phyloP scores from a whole-genome alignment of 2,888 invertebrate genomes.

The Leptura quadrifasciata region DNA sequence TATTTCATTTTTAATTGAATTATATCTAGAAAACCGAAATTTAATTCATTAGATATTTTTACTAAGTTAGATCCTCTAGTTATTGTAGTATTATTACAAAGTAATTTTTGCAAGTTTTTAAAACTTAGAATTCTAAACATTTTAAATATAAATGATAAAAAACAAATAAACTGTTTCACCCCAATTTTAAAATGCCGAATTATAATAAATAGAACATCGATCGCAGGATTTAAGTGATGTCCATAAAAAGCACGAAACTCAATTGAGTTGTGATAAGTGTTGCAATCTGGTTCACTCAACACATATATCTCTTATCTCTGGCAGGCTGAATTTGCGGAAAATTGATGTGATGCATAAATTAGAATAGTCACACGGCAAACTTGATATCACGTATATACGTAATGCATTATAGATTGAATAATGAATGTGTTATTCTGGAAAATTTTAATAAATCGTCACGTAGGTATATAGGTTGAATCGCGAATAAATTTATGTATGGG shows the following conservation, averaged over 20 bases:
- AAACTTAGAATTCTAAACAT: too few relatives aligned
- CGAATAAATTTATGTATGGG: too few relatives aligned
- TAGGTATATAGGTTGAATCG: background rate
- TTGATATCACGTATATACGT: constrained; percentile 21
- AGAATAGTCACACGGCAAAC: constrained; percentile 5
- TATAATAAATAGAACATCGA: background rate
- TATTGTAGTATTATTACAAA: too few relatives aligned
- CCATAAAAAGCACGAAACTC: constrained; percentile 21
- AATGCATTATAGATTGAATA: constrained; percentile 9
- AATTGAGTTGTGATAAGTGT: constrained; percentile 33
- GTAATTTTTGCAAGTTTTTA: too few relatives aligned
- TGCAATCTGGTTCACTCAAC: constrained; percentile 30
- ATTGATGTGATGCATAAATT: constrained; percentile 31
- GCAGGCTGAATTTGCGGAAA: constrained; percentile 33
- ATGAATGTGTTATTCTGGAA: background rate
- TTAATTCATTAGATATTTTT: too few relatives aligned
- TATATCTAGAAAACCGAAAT: too few relatives aligned
- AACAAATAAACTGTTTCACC: background rate
- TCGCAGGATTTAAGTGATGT: background rate
- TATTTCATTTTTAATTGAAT: too few relatives aligned
- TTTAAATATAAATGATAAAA: background rate
- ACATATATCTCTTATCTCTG: constrained; percentile 29
- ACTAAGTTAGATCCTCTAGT: too few relatives aligned
- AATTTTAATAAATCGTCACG: background rate
- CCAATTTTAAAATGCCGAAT: background rate